Base-by-base conservation (phyloP, 2,113 vertebrate species). In the Opisthocomus hoazin region DNA sequence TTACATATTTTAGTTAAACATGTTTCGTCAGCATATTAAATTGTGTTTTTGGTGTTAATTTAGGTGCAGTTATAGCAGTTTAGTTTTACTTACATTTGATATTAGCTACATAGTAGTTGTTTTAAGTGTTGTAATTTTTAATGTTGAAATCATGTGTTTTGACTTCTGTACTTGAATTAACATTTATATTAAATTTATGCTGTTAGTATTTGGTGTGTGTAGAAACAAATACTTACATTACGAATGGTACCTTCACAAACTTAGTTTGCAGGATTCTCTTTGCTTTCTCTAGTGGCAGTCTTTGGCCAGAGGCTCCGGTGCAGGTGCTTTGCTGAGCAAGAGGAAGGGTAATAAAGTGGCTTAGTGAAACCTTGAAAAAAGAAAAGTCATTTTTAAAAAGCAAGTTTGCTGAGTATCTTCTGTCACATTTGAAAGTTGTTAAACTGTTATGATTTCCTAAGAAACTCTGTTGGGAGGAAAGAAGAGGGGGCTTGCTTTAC, bases 71-170 rank as follows among this genome's bases (percentile, higher is more conserved):
- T 98, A 86, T 11, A 96, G 71, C 93, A 97, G 96, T 98, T 98
- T 78, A 46, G 66, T 81, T 97, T 97, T 74, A 95, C 96, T 97
- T 98, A 56, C 94, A 71, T 95, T 98, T 97, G 58, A 90, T 95
- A 96, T 92, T 97, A 94, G 85, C 56, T 96, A 71, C 83, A 14
- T 92, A 92, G 95, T 93, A 90, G 85, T 93, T 85, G 81, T 97
- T 98, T 96, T 58, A 96, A 95, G 32, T 64, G 96, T 98, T 98
- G 94, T 3, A 29, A 89, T 97, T 98, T 97, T 93, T 94, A 97
- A 96, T 90, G 98, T 98, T 98, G 92, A 97, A 98, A 98, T 98
- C 98, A 98, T 98, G 98, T 97, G 97, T 98, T 98, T 98, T 97
- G 94, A 97, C 97, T 98, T 97, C 96, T 97, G 95, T 98, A 96